phyloP scores from a whole-genome alignment of 2,797 vertebrate species.

The Echeneis naucrates region DNA sequence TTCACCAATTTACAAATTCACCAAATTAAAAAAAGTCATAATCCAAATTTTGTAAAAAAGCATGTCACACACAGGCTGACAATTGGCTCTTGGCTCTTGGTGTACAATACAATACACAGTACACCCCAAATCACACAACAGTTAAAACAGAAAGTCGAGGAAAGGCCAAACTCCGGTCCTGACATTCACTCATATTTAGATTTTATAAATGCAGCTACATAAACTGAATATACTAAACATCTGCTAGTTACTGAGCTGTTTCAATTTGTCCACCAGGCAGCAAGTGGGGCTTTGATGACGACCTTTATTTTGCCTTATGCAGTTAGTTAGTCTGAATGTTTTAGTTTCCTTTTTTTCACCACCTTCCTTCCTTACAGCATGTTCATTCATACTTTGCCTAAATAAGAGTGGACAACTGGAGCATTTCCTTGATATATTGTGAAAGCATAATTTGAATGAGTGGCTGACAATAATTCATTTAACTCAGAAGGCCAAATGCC shows the following conservation, averaged over 20 bases:
- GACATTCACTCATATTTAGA: neutral
- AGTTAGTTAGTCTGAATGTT: neutral
- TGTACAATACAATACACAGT: slow-evolving; percentile 27
- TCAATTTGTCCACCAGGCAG: neutral
- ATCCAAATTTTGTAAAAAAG: slow-evolving; percentile 33
- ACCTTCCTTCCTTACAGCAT: neutral
- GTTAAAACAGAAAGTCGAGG: slow-evolving; percentile 8
- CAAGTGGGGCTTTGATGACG: neutral
- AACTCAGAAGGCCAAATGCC: slow-evolving; percentile 31
- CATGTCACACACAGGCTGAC: slow-evolving; percentile 11
- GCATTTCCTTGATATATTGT: slow-evolving; percentile 34
- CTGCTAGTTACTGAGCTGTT: neutral
- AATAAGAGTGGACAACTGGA: slow-evolving; percentile 21
- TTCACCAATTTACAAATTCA: slow-evolving; percentile 11
- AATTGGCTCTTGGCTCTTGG: neutral
- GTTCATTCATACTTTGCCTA: neutral
- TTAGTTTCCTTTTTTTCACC: neutral
- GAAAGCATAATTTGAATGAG: slow-evolving; percentile 52
- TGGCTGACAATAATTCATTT: slow-evolving; percentile 49
- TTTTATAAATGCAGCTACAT: neutral
- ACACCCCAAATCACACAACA: slow-evolving; percentile 2
- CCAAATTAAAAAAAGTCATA: slow-evolving; percentile 8
- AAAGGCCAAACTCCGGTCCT: slow-evolving; percentile 10
- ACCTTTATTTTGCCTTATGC: neutral
- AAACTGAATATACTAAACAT: neutral